Base-by-base conservation (phyloP, 2,113 vertebrate species). In the Ptilonorhynchus violaceus region DNA sequence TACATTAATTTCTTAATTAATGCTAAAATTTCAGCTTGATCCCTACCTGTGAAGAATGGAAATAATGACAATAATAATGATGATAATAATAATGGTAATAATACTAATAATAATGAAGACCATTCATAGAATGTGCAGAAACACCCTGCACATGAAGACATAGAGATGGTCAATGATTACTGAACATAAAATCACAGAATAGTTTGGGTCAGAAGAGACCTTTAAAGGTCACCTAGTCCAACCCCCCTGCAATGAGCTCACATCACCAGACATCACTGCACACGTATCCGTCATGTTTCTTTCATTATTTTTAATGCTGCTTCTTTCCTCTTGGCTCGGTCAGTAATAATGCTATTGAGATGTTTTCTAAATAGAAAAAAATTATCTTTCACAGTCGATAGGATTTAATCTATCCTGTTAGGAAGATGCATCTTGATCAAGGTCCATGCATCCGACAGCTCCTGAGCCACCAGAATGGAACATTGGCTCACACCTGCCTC, bases 201-300 rank as follows among this genome's bases (percentile, higher is more conserved):
- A 11, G 28, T 50, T 76, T 58, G 63, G 25, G 15, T 68, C 46
- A 59, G 55, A 60, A 88, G 63, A 49, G 16, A 64, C 30, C 27
- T 64, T 77, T 47, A 52, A 84, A 80, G 23, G 11, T 47, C 33
- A 37, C 14, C 64, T 84, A 39, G 33, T 31, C 25, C 53, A 63
- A 13, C 2, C 7, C 21, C 5, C 3, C 39, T 87, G 42, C 58
- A 68, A 27, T 44, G 27, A 79, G n/a, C 5, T 13, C 39, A 30
- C 13, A 35, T n/a, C 53, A 47, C 8, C 56, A 78, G 74, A n/a
- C 30, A 63, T 31, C 50, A 42, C 31, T 56, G 59, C 42, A 41
- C n/a, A 7, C 0, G 1, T 35, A 37, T 25, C 22, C 47, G 28
- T 31, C 6, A 0, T 25, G 13, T 78, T 60, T 59, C 7, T 62